Conservation (phyloP, 2,797 vertebrate species). For the Allobates femoralis region DNA sequence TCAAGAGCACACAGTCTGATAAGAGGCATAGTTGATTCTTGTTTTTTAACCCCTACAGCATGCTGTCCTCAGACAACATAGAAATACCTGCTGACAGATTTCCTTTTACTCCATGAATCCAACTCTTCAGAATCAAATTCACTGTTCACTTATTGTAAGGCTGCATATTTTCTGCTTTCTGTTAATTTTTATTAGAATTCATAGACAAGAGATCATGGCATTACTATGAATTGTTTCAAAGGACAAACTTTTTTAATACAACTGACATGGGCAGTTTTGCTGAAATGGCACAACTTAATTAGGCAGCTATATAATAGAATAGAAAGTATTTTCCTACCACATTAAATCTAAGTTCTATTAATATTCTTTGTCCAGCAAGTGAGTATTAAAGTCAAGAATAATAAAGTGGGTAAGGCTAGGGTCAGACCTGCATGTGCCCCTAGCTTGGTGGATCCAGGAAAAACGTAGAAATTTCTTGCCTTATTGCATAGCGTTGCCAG, state of each 20-base stretch:
- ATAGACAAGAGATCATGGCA: not conserved
- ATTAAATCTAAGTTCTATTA: not conserved
- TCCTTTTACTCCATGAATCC: too few species aligned
- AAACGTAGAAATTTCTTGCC: too few species aligned
- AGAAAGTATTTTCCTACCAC: not conserved
- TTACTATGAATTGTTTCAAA: not conserved
- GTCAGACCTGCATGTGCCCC: too few species aligned
- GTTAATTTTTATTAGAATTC: not conserved
- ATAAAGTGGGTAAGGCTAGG: not conserved
- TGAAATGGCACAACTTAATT: not conserved
- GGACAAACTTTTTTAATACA: not conserved
- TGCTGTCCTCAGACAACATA: too few species aligned
- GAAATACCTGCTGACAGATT: too few species aligned
- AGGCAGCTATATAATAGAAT: not conserved
- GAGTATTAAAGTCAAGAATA: not conserved
- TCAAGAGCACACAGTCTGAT: too few species aligned
- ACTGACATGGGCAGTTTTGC: not conserved
- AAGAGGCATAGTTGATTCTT: too few species aligned
- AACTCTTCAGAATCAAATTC: too few species aligned
- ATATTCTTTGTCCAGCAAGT: not conserved
- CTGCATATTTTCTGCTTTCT: not conserved
- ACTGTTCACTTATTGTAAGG: not conserved
- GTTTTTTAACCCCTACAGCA: too few species aligned
- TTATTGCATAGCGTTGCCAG: too few species aligned
- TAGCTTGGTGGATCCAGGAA: too few species aligned